Base-by-base conservation (phyloP, 2,797 vertebrate species). In the Tamandua tetradactyla region DNA sequence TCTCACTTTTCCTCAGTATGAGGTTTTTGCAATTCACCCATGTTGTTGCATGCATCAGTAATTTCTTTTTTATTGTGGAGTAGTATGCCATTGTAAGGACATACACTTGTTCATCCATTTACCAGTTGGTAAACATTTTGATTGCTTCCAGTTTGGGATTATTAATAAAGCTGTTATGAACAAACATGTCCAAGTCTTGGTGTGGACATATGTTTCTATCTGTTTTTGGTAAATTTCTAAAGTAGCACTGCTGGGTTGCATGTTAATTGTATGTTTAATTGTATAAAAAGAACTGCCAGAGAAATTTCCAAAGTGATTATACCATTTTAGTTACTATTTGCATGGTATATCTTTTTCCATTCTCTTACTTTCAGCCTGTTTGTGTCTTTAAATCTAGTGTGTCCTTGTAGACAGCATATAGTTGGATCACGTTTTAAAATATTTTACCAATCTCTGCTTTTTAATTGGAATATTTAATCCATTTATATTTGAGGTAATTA, bases 21-120 rank as follows among this genome's bases (percentile, higher is more conserved):
- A 72, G 84, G 4, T 66, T 96, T 95, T 69, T n/a, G 37, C 86
- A 94, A 61, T 87, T 52, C 32, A 95, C 40, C 20, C 13, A 23
- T 84, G 17, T 69, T 86, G 27, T 59, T 80, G 47, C 22, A 68
- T 71, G 20, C 62, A 55, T 72, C 17, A 55, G 44, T 47, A 47
- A 11, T 47, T 47, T 47, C 32, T 30, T 80, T 83, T 84, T 84
- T 90, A 72, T 64, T 87, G 23, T 18, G 81, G 10, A 59, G 11
- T 44, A 75, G 42, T 55, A 74, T 49, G 87, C 2, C 27, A 40
- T 30, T 72, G 5, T 92, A 89, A 86, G 57, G 74, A 82, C 32
- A 20, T 89, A 76, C 4, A 18, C 47, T 47, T 47, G 47, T 47
- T 47, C 10, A 47, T 47, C 47, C 76, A 87, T 66, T 87, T 52